Conservation (phyloP, 2,113 vertebrate genomes). For the Lepus timidus region DNA sequence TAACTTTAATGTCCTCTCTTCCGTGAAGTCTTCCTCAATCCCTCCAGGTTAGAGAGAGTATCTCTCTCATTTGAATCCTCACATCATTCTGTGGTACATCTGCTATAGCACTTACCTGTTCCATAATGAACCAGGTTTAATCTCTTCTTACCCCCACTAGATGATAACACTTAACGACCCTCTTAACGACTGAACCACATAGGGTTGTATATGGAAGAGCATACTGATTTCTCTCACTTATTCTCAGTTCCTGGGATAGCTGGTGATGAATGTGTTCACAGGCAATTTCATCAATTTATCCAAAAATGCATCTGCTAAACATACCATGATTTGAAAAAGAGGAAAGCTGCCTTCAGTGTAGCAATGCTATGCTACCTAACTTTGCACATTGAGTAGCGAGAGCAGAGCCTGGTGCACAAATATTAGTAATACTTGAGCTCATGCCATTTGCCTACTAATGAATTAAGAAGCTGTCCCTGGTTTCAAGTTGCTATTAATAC, state of each 20-base stretch:
- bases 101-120: not conserved
- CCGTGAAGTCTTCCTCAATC: not conserved
- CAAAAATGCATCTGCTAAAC: not conserved
- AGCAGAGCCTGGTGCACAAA: not conserved
- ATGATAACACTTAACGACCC: not conserved
- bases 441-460: not conserved
- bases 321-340: not conserved
- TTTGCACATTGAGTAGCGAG: not conserved
- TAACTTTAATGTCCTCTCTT: not conserved
- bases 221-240: not conserved
- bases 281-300: constrained; percentile 8
- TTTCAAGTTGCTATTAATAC: not conserved
- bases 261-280: not conserved
- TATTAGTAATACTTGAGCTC: not conserved
- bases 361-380: not conserved
- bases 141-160: not conserved
- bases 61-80: not conserved
- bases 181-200: not conserved
- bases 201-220: not conserved
- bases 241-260: not conserved
- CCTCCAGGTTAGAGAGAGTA: not conserved
- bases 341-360: not conserved
- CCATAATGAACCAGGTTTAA: not conserved
- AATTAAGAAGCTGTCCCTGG: not conserved
- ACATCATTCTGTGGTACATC: not conserved